phyloP scores from a whole-genome alignment of 1,140 invertebrate genomes.

The Prorops nasuta region DNA sequence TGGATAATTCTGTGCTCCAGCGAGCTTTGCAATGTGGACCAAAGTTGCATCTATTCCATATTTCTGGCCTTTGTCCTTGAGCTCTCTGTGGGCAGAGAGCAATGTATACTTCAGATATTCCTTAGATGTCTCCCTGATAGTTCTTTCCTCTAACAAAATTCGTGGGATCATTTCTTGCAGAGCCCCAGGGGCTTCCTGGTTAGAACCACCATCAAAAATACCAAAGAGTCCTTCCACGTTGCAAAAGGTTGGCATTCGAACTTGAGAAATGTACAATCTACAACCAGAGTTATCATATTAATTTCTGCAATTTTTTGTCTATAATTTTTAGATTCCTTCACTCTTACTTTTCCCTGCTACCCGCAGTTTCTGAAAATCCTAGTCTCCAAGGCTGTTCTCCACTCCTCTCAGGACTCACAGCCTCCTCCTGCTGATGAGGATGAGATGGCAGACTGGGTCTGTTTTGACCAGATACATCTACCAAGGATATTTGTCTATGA shows the following conservation, averaged over 20 bases:
- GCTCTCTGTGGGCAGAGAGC: slow-evolving; percentile 71
- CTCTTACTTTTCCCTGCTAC: slow-evolving; percentile 62
- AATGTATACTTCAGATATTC: slow-evolving; percentile 84
- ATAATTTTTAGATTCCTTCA: slow-evolving; percentile 4
- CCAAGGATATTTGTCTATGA: slow-evolving; percentile 75
- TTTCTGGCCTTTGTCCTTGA: slow-evolving; percentile 70
- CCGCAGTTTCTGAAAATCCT: slow-evolving; percentile 83
- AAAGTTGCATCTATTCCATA: slow-evolving; percentile 70
- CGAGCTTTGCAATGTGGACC: slow-evolving; percentile 67
- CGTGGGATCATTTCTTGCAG: slow-evolving; percentile 74
- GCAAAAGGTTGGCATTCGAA: slow-evolving; percentile 73
- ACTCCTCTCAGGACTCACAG: slow-evolving; percentile 58
- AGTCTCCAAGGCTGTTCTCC: slow-evolving; percentile 69
- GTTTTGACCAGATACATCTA: slow-evolving; percentile 80
- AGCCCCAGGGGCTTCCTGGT: slow-evolving; percentile 65
- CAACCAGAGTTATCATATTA: slow-evolving; percentile 12
- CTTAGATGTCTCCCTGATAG: slow-evolving; percentile 73
- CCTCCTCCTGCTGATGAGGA: slow-evolving; percentile 62
- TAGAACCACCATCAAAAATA: slow-evolving; percentile 76
- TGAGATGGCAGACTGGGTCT: slow-evolving; percentile 63
- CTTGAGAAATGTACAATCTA: slow-evolving; percentile 72
- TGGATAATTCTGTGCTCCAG: slow-evolving; percentile 45
- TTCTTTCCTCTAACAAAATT: slow-evolving; percentile 73
- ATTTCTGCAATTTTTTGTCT: not conserved
- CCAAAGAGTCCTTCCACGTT: slow-evolving; percentile 78